Evolutionary conservation across 2,888 invertebrate genomes (phyloP), one percentile per base, ranked within the genome.

Genomic region (Himalopsyche tibetana): DNA sequence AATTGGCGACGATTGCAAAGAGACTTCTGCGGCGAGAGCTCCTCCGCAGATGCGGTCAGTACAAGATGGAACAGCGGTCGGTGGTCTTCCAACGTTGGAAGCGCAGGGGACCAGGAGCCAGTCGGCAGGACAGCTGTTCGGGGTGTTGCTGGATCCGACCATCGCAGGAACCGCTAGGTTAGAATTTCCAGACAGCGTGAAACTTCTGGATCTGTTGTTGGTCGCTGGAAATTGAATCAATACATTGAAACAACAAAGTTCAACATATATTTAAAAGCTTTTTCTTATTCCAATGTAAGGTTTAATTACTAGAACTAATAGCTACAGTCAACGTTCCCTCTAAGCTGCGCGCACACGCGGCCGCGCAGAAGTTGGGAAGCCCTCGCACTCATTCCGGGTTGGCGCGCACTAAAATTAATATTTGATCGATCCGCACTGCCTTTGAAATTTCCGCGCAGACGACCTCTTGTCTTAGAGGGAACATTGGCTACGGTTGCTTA

Each of bases 41-140:
- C 97, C 97, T 0, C 97, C 97, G 89, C 97, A 97, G 56, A 97
- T 94, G 84, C 97, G 94, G 91, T 97, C 97, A 4, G 96, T 96
- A 89, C 96, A 97, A 0, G 94, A 93, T 63, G 94, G 94, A 80
- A 94, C 93, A 0, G 94, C 94, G 55, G 94, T 93, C 5, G 91
- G 90, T 6, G 92, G 90, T 85, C 95, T 92, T 4, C 96, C 96
- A 36, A 95, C 94, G 89, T 96, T 96, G 38, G 94, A 93, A 0
- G 96, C 96, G 90, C 97, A 97, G 0, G 97, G 97, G 79, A 97
- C 95, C 86, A 96, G 92, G 5, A 97, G 91, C 95, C 97, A 97
- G 91, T 97, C 97, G 82, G 95, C 94, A 87, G 95, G 95, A 89
- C 97, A 97, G 69, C 94, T 94, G 90, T 95, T 95, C 17, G 95